These are phyloP conservation scores for Drosophila dunni DNA, from an alignment of 1,140 invertebrate species.

Conservation along the genomic window DNA sequence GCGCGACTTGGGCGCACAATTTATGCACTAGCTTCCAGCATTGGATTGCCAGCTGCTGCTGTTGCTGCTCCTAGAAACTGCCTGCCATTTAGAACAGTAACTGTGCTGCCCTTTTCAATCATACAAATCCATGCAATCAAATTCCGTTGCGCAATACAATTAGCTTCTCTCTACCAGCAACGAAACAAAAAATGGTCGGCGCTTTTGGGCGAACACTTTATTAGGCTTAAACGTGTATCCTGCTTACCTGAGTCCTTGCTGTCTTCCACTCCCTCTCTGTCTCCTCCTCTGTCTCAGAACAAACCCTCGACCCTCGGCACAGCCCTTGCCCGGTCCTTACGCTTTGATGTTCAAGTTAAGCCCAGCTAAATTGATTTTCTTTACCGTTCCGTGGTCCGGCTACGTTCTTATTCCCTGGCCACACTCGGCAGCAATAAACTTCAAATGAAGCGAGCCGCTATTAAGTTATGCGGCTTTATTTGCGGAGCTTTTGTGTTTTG, in stretches of 20 bases:
- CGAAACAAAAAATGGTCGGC: slow-evolving; percentile 48
- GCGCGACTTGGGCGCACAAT: slow-evolving; percentile 70
- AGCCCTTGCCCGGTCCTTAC: slow-evolving; percentile 44
- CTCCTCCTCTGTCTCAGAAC: slow-evolving; percentile 8
- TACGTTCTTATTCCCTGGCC: slow-evolving; percentile 54
- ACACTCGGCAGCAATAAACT: slow-evolving; percentile 72
- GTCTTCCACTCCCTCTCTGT: slow-evolving; percentile 20
- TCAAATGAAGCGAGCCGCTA: slow-evolving; percentile 76
- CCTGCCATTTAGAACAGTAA: background rate
- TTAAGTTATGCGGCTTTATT: slow-evolving; percentile 80
- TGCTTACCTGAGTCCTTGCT: slow-evolving; percentile 33
- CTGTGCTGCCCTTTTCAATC: slow-evolving; percentile 70
- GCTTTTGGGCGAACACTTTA: slow-evolving; percentile 75
- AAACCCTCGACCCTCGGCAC: background rate
- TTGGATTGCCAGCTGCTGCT: slow-evolving; percentile 20
- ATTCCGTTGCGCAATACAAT: slow-evolving; percentile 75
- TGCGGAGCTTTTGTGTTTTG: slow-evolving; percentile 51
- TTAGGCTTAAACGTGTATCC: slow-evolving; percentile 68
- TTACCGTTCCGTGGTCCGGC: slow-evolving; percentile 35
- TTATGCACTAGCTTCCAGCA: slow-evolving; percentile 71
- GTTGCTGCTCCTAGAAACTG: slow-evolving; percentile 15
- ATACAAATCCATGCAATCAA: slow-evolving; percentile 81
- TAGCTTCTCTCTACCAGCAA: slow-evolving; percentile 53
- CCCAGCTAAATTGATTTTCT: slow-evolving; percentile 78
- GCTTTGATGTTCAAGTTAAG: slow-evolving; percentile 79